Evolutionary conservation across 2,797 vertebrate species (phyloP), one percentile per base, ranked within the genome.

Genomic region (Cyprinodon diabolis): DNA sequence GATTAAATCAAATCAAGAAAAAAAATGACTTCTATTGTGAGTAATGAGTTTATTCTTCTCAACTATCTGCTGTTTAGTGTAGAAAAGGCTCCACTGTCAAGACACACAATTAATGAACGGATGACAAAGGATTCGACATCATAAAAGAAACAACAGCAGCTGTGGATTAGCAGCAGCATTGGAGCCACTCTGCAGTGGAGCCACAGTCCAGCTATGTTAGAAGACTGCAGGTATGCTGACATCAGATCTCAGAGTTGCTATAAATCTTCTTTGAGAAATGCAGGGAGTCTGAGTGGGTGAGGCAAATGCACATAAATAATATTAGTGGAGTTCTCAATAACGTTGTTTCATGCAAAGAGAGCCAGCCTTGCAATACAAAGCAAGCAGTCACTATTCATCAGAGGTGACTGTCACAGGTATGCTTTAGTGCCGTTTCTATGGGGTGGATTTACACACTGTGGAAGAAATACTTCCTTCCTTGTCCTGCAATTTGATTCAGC

Each of bases 361-460:
- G 83, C 77, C 19, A 58, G 66, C 69, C 79, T 62, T 79, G 54
- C 1, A 37, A 72, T 52, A 45, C 77, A 49, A 78, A 87, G 85
- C 62, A 72, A 75, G 69, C 81, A 74, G 83, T 71, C 77, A 17
- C 76, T 49, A 77, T 62, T 68, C 6, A 52, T 68, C 15, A 58
- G 73, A 75, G 83, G 84, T 79, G 14, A 71, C 87, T 85, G 91
- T 89, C 87, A 79, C 90, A 83, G 69, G 89, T 91, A 86, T 47
- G n/a, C 84, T 89, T 87, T 86, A 84, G 84, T 74, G 81, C 85
- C 23, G 75, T 72, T 77, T 72, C 74, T 66, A 11, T 67, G 60
- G 79, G 85, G 85, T 73, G 84, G 89, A 92, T 90, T 83, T 86
- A 89, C 87, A 82, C 88, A 79, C 75, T 80, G 79, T 88, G 84